These are phyloP conservation scores for Bimastos eiseni DNA, from an alignment of 2,888 invertebrate species.

Conservation along the genomic window DNA sequence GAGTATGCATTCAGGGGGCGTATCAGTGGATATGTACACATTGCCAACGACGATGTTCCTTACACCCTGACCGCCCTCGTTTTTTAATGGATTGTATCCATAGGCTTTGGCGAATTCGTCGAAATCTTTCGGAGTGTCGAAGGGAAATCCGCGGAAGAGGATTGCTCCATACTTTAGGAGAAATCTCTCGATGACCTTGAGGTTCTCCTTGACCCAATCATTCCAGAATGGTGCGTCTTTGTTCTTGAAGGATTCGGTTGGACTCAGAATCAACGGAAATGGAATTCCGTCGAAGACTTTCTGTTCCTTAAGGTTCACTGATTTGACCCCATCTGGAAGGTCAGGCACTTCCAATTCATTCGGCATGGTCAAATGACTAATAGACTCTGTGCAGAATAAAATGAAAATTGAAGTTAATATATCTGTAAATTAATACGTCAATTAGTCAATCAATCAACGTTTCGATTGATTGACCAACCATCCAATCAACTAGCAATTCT, in stretches of 20 bases:
- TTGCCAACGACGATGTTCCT: neutral
- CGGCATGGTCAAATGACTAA: too few relatives aligned
- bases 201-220: slow-evolving; percentile 42
- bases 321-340: neutral
- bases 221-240: slow-evolving; percentile 20
- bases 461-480: too few relatives aligned
- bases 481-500: too few relatives aligned
- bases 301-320: slow-evolving; percentile 38
- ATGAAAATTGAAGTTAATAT: too few relatives aligned
- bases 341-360: neutral
- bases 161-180: slow-evolving; percentile 44
- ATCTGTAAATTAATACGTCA: too few relatives aligned
- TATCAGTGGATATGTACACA: neutral
- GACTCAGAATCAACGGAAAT: slow-evolving; percentile 46
- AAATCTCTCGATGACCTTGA: slow-evolving; percentile 32
- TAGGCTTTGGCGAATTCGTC: slow-evolving; percentile 48
- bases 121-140: slow-evolving; percentile 46
- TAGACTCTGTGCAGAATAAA: too few relatives aligned
- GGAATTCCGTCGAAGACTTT: slow-evolving; percentile 44
- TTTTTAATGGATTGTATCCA: slow-evolving; percentile 38
- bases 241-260: neutral
- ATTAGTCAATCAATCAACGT: too few relatives aligned
- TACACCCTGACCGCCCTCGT: too few relatives aligned
- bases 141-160: slow-evolving; percentile 49
- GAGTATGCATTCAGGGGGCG: neutral